Conservation (phyloP, 2,113 vertebrate genomes). For the Mugil cephalus region DNA sequence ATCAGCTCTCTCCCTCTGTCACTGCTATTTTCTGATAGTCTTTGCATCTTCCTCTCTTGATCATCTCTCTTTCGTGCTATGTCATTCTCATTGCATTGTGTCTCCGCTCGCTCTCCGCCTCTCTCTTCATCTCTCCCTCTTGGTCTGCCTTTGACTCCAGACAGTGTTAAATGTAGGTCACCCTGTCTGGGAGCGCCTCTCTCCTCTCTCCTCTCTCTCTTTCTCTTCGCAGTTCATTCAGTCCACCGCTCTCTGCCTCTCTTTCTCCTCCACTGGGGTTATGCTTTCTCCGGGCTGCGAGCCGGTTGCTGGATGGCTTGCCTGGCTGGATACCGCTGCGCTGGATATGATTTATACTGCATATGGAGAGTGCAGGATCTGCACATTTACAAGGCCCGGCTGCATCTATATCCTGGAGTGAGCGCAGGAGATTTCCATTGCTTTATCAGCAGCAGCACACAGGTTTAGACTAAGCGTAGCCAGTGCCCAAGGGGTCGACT, state of each 20-base stretch:
- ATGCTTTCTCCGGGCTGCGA: constrained; percentile 56
- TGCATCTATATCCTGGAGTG: constrained; percentile 67
- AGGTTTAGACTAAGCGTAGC: constrained; percentile 45
- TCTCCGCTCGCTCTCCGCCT: constrained; percentile 15
- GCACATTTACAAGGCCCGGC: constrained; percentile 71
- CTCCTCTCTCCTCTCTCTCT: constrained; percentile 43
- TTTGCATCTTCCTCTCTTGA: constrained; percentile 20
- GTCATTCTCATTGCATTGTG: constrained; percentile 38
- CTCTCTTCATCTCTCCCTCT: constrained; percentile 40
- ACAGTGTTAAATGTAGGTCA: constrained; percentile 79
- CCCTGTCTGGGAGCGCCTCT: constrained; percentile 75
- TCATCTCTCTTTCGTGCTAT: constrained; percentile 33
- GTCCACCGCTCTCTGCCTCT: constrained; percentile 41
- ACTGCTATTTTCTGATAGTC: constrained; percentile 5
- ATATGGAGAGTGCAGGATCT: constrained; percentile 51
- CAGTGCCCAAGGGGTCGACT: constrained; percentile 59
- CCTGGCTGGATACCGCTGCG: constrained; percentile 53
- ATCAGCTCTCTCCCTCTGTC: constrained; percentile 36
- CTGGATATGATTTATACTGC: constrained; percentile 68
- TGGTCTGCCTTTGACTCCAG: constrained; percentile 65
- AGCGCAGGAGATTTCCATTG: constrained; percentile 55
- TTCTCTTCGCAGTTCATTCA: constrained; percentile 38
- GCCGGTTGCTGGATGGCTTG: constrained; percentile 59
- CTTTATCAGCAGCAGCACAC: constrained; percentile 45
- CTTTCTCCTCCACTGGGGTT: constrained; percentile 59